Conservation (phyloP, 1,140 invertebrate species). For the Phortica variegata region DNA sequence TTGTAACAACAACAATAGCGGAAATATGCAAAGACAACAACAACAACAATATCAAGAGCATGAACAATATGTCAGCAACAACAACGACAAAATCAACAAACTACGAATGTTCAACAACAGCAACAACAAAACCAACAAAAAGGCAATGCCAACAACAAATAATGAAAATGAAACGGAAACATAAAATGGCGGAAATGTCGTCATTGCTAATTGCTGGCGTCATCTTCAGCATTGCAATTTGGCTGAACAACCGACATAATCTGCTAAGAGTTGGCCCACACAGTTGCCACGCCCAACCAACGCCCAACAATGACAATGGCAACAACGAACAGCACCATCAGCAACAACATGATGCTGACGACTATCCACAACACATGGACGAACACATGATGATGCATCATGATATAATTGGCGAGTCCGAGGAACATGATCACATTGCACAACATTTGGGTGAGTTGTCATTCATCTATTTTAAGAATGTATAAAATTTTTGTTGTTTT, state of each 20-base stretch:
- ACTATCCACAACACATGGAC: conserved; percentile 30
- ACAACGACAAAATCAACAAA: neutral
- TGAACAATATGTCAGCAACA: neutral
- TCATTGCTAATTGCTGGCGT: conserved; percentile 52
- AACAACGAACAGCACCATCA: conserved; percentile 33
- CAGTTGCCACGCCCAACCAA: conserved; percentile 11
- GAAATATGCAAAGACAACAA: neutral
- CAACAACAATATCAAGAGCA: neutral
- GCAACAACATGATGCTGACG: neutral
- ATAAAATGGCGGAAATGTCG: conserved; percentile 54
- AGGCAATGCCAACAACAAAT: conserved; percentile 13
- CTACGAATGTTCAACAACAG: neutral
- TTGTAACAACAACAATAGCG: conserved; percentile 20
- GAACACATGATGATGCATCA: conserved; percentile 28
- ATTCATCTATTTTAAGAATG: neutral
- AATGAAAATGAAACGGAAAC: conserved; percentile 47
- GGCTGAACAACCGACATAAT: conserved; percentile 24
- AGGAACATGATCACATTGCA: conserved; percentile 49
- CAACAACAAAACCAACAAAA: conserved; percentile 17
- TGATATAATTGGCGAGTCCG: conserved; percentile 43
- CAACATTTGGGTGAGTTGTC: conserved; percentile 45
- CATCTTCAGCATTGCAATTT: conserved; percentile 22
- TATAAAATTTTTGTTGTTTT: no score
- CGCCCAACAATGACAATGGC: conserved; percentile 22
- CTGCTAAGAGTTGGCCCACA: conserved; percentile 8